Conservation (phyloP, 2,888 invertebrate genomes). For the Ectropis crepuscularia region DNA sequence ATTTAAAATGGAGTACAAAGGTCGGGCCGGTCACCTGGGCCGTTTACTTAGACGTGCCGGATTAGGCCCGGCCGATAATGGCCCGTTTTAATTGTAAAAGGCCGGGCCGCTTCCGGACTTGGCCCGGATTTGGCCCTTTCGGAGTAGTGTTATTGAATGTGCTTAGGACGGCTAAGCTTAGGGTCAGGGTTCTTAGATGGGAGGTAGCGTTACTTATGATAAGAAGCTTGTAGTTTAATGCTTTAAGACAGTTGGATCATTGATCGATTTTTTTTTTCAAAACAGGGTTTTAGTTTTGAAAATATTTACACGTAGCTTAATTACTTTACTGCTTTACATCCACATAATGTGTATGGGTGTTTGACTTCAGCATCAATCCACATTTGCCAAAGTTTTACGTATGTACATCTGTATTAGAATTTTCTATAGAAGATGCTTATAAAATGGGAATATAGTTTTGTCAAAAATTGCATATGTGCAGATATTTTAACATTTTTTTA, state of each 20-base stretch:
- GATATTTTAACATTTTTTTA: too few species aligned
- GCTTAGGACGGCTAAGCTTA: conserved; percentile 32
- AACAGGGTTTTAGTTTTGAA: too few species aligned
- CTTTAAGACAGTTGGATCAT: background rate
- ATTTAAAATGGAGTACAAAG: conserved; percentile 61
- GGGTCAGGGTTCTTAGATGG: conserved; percentile 15
- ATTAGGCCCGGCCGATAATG: conserved; percentile 70
- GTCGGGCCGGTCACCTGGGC: conserved; percentile 61
- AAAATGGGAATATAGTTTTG: too few species aligned
- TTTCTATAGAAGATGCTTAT: too few species aligned
- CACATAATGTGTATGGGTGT: too few species aligned
- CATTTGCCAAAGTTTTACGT: too few species aligned
- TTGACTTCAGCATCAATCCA: too few species aligned
- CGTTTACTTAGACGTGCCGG: conserved; percentile 61
- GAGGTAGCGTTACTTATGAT: conserved; percentile 16
- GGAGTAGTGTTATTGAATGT: conserved; percentile 42
- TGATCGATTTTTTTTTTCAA: too few species aligned
- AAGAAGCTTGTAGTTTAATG: conserved; percentile 5
- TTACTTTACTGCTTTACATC: too few species aligned
- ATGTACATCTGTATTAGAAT: too few species aligned
- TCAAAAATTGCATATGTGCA: too few species aligned
- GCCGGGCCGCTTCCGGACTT: conserved; percentile 37
- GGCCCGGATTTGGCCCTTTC: conserved; percentile 39
- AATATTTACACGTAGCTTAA: too few species aligned
- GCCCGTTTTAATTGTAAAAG: conserved; percentile 65